phyloP scores from a whole-genome alignment of 2,113 vertebrate species.

The Oreochromis niloticus region DNA sequence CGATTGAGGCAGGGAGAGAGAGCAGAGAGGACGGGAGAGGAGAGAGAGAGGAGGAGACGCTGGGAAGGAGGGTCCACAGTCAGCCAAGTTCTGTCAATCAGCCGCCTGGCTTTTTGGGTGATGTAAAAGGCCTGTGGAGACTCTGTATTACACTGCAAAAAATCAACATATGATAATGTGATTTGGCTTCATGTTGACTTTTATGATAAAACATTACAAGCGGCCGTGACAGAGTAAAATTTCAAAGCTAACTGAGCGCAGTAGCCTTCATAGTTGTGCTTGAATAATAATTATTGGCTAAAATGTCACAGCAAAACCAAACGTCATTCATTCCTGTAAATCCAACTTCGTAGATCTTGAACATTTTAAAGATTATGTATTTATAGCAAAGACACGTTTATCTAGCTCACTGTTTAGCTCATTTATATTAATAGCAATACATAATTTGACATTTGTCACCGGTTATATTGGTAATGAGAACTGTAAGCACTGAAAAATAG shows the following conservation, averaged over 20 bases:
- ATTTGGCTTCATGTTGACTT: background rate
- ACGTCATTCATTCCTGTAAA: background rate
- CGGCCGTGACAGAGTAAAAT: background rate
- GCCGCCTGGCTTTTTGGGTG: background rate
- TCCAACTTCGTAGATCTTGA: background rate
- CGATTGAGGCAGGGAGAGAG: slow-evolving; percentile 47
- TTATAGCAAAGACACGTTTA: background rate
- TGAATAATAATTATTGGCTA: background rate
- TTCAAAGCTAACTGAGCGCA: background rate
- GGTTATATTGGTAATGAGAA: background rate
- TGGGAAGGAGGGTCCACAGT: slow-evolving; percentile 64
- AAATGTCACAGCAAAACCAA: background rate
- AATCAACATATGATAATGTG: background rate
- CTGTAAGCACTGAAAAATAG: background rate
- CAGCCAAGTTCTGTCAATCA: slow-evolving; percentile 70
- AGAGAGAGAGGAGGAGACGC: slow-evolving; percentile 34
- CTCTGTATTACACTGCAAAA: background rate
- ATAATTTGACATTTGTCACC: background rate
- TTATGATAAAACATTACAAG: background rate
- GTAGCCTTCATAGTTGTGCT: background rate
- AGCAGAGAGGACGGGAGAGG: background rate
- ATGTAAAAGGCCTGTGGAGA: slow-evolving; percentile 14
- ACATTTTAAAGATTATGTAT: background rate
- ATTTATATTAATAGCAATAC: background rate
- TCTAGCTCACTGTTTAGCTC: background rate